Evolutionary conservation across 2,797 vertebrate genomes (phyloP).

Genomic region (Rhadinocentrus ornatus): DNA sequence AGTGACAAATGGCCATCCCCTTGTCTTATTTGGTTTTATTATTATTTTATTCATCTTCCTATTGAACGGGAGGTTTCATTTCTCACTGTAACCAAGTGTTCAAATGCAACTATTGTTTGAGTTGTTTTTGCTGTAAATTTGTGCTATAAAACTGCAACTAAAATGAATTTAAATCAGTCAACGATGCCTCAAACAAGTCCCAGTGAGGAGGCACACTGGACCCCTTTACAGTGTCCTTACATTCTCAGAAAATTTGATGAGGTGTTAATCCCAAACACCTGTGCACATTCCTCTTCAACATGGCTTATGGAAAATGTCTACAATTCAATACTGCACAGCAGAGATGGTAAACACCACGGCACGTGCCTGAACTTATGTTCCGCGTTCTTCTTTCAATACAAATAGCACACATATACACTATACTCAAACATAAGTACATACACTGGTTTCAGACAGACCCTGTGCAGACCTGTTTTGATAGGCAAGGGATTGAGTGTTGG

Average conservation of each 20-base stretch:
- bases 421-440: constrained; percentile 36
- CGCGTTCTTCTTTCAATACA: constrained; percentile 12
- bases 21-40: not conserved
- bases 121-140: not conserved
- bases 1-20: not conserved
- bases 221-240: not conserved
- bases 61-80: too few species aligned
- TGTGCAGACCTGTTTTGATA: constrained; percentile 66
- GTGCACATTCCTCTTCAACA: constrained; percentile 34
- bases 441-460: constrained; percentile 31
- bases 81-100: not conserved
- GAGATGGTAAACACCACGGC: constrained; percentile 31
- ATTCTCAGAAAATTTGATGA: not conserved
- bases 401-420: constrained; percentile 5
- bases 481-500: constrained; percentile 59
- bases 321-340: constrained; percentile 18
- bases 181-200: not conserved
- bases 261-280: constrained; percentile 34
- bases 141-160: not conserved
- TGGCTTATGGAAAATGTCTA: constrained; percentile 8
- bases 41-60: not conserved
- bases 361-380: constrained; percentile 34
- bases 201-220: not conserved
- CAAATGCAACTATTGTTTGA: not conserved
- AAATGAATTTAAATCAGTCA: not conserved